These are phyloP conservation scores for Champsocephalus gunnari DNA, from an alignment of 2,797 vertebrate species.

Conservation along the genomic window DNA sequence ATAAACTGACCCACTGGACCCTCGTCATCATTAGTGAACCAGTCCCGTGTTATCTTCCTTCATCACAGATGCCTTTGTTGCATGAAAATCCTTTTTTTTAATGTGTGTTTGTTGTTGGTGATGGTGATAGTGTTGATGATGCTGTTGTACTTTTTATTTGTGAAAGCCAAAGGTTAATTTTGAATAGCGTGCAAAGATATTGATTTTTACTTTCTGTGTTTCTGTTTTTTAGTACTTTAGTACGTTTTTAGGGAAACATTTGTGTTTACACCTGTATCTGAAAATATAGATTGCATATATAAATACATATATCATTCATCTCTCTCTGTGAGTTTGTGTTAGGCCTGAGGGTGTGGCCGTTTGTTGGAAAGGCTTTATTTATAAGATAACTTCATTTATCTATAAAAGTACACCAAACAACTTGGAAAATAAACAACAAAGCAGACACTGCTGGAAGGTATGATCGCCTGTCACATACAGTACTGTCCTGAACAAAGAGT, in stretches of 20 bases:
- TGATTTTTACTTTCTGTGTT: constrained; percentile 72
- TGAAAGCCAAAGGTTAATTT: constrained; percentile 85
- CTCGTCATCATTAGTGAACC: constrained; percentile 63
- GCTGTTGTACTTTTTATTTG: constrained; percentile 74
- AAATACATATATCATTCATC: constrained; percentile 84
- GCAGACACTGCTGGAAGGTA: constrained; percentile 47
- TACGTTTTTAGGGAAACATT: constrained; percentile 76
- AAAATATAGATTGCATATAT: constrained; percentile 86
- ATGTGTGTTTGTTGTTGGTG: constrained; percentile 66
- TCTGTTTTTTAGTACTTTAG: constrained; percentile 76
- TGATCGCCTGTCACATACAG: constrained; percentile 26
- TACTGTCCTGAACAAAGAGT: constrained; percentile 61
- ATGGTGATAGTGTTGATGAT: constrained; percentile 68
- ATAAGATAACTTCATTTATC: neutral
- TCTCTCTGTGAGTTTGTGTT: constrained; percentile 59
- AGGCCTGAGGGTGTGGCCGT: constrained; percentile 3
- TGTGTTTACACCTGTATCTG: constrained; percentile 87
- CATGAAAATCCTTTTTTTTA: constrained; percentile 76
- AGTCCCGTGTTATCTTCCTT: constrained; percentile 65
- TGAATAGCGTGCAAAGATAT: constrained; percentile 77
- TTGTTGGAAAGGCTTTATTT: neutral
- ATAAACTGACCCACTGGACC: constrained; percentile 54
- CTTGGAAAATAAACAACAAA: constrained; percentile 31
- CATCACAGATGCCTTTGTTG: constrained; percentile 84
- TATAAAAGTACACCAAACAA: neutral